Evolutionary conservation across 2,888 invertebrate genomes (phyloP).

Genomic region (Cremastobaeus sp.): DNA sequence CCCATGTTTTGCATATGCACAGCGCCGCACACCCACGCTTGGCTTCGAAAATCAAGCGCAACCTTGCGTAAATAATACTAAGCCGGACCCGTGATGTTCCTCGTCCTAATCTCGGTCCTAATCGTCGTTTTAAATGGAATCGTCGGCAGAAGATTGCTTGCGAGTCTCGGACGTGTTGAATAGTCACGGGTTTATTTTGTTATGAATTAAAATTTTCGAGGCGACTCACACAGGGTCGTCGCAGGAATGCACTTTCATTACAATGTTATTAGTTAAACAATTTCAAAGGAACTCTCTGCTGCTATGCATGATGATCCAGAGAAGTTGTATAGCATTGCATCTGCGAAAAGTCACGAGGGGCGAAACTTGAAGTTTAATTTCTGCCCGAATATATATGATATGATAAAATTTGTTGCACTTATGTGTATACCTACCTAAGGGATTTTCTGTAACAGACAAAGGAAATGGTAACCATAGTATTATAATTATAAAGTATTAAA

Average conservation of each 20-base stretch:
- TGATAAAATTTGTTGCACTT: no score
- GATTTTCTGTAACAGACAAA: no score
- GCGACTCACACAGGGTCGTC: neutral
- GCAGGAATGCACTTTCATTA: slow-evolving; percentile 31
- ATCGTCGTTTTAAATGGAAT: slow-evolving; percentile 46
- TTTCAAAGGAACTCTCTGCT: slow-evolving; percentile 4
- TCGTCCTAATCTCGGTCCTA: slow-evolving; percentile 18
- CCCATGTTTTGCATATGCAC: slow-evolving; percentile 67
- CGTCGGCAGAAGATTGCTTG: slow-evolving; percentile 33
- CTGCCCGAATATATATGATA: no score
- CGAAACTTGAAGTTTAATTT: no score
- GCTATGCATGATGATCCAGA: no score
- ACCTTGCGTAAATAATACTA: slow-evolving; percentile 69
- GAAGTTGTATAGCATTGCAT: no score
- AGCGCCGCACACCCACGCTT: slow-evolving; percentile 51
- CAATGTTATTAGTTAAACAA: slow-evolving; percentile 38
- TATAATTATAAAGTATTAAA: no score
- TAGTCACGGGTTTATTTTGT: slow-evolving; percentile 24
- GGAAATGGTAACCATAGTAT: no score
- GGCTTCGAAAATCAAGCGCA: slow-evolving; percentile 53
- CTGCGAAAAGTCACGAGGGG: no score
- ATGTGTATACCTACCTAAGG: no score
- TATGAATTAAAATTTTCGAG: slow-evolving; percentile 37
- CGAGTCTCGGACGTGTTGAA: neutral
- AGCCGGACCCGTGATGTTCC: slow-evolving; percentile 48